Conservation (phyloP, 2,113 vertebrate species). For the Macroglossus sobrinus region DNA sequence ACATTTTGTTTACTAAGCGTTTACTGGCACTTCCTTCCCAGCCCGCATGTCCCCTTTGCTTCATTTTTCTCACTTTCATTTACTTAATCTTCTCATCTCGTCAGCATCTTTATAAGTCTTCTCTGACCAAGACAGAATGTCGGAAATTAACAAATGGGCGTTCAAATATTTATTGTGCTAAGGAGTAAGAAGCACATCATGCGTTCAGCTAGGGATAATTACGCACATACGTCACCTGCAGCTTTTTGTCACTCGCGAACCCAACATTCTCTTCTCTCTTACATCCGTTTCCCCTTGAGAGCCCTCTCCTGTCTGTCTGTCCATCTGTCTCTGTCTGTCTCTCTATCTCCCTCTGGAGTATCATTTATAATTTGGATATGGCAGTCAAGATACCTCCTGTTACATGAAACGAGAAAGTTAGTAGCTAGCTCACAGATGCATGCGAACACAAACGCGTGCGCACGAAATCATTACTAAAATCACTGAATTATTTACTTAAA, state of each 20-base stretch:
- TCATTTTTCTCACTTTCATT: background rate
- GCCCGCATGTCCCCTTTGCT: background rate
- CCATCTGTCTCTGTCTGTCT: too few species aligned
- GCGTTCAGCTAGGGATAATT: too few species aligned
- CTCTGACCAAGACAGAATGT: background rate
- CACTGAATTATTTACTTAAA: too few species aligned
- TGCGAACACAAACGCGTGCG: rapidly evolving
- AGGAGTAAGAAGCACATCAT: background rate
- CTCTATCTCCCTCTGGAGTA: background rate
- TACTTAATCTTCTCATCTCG: background rate
- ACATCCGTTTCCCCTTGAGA: background rate
- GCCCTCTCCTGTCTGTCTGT: background rate
- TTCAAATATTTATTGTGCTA: background rate
- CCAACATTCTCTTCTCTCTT: background rate
- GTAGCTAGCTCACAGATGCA: background rate
- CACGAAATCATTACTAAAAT: background rate
- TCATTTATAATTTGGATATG: background rate
- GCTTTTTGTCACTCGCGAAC: background rate
- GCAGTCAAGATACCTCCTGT: background rate
- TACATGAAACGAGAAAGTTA: too few species aligned
- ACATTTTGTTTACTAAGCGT: background rate
- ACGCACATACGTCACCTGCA: rapidly evolving
- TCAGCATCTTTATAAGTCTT: background rate
- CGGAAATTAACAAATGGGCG: background rate
- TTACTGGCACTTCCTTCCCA: background rate